These are phyloP conservation scores for Pandemis corylana DNA, from an alignment of 2,888 invertebrate genomes.

Conservation along the genomic window DNA sequence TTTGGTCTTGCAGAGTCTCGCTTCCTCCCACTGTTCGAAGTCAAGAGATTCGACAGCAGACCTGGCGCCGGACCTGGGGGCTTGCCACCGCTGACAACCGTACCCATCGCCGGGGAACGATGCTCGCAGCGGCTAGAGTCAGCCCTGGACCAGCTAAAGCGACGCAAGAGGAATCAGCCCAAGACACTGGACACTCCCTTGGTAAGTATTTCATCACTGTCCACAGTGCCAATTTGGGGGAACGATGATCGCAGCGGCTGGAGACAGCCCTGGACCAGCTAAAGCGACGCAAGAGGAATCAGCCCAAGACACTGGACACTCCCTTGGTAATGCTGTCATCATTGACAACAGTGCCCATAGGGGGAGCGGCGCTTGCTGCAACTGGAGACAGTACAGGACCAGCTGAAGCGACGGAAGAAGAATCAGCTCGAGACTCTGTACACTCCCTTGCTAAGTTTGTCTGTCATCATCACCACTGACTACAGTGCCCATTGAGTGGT, in stretches of 20 bases:
- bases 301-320: neutral
- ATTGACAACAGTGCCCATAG: constrained; percentile 54
- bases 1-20: constrained; percentile 71
- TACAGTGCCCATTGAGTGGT: neutral
- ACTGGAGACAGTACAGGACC: constrained; percentile 86
- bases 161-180: constrained; percentile 83
- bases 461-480: neutral
- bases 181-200: constrained; percentile 75
- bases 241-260: constrained; percentile 87
- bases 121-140: constrained; percentile 88
- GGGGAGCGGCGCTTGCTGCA: constrained; percentile 64
- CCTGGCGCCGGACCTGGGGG: constrained; percentile 63
- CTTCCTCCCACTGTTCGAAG: constrained; percentile 76
- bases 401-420: constrained; percentile 50
- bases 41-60: constrained; percentile 71
- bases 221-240: constrained; percentile 70
- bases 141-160: constrained; percentile 87
- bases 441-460: neutral
- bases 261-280: neutral
- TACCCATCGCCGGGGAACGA: constrained; percentile 78
- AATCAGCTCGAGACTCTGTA: neutral
- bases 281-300: neutral
- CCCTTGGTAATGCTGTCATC: neutral
- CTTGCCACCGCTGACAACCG: constrained; percentile 69
- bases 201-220: constrained; percentile 59